These are phyloP conservation scores for Desmophyllum pertusum DNA, from an alignment of 92 coral and sea anemone genomes.

Conservation along the genomic window DNA sequence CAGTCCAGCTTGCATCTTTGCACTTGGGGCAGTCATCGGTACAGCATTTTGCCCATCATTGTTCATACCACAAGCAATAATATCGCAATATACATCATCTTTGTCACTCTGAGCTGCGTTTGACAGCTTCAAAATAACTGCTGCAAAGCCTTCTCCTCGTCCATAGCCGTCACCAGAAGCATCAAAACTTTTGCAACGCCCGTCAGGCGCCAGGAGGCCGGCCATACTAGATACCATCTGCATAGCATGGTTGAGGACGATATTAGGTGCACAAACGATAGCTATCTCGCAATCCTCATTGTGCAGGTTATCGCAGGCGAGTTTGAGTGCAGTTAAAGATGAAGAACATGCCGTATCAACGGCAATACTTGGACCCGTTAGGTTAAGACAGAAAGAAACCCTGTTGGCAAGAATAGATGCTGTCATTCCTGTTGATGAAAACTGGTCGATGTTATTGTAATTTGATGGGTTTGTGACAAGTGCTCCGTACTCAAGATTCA, in stretches of 20 bases:
- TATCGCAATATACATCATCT: constrained; percentile 77
- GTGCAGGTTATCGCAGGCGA: constrained; percentile 67
- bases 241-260: constrained; percentile 47
- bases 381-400: constrained; percentile 74
- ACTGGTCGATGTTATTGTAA: constrained; percentile 68
- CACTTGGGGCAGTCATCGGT: constrained; percentile 92
- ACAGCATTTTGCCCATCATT: constrained; percentile 87
- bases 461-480: constrained; percentile 42
- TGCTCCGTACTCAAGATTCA: constrained; percentile 70
- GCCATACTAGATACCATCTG: constrained; percentile 74
- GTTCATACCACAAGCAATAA: constrained; percentile 85
- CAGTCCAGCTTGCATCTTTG: constrained; percentile 71
- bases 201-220: constrained; percentile 85
- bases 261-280: constrained; percentile 77
- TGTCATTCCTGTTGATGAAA: constrained; percentile 79
- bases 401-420: constrained; percentile 82
- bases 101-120: constrained; percentile 49
- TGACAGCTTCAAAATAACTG: constrained; percentile 73
- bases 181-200: constrained; percentile 88
- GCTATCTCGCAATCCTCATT: constrained; percentile 76
- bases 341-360: constrained; percentile 93
- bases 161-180: constrained; percentile 93
- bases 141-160: constrained; percentile 91
- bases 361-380: constrained; percentile 84
- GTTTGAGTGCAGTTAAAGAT: constrained; percentile 76